phyloP scores from a whole-genome alignment of 2,888 invertebrate genomes.

The Hypolimnas misippus region DNA sequence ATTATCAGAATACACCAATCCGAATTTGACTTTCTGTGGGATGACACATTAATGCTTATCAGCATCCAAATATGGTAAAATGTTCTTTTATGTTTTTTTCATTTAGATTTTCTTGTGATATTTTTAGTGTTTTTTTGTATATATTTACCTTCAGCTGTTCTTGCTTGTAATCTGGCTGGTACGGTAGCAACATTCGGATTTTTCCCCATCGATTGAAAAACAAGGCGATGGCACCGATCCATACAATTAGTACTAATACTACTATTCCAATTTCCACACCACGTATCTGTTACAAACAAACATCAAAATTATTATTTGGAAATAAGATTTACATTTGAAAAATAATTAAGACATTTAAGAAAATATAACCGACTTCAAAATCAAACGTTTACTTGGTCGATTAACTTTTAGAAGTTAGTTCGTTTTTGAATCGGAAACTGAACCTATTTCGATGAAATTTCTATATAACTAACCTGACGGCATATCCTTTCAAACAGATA shows the following conservation, averaged over 20 bases:
- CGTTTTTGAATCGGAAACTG: no score
- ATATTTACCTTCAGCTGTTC: conserved; percentile 91
- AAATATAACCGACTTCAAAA: no score
- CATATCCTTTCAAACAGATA: neutral
- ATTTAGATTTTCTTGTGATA: neutral
- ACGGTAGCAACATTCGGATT: conserved; percentile 95
- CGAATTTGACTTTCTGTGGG: no score
- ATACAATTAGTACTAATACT: conserved; percentile 90
- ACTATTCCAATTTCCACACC: conserved; percentile 96
- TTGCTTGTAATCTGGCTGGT: conserved; percentile 95
- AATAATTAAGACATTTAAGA: no score
- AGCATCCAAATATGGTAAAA: neutral
- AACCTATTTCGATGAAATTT: no score
- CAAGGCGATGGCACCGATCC: conserved; percentile 93
- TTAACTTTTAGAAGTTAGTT: no score
- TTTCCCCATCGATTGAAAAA: conserved; percentile 96
- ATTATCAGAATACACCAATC: no score
- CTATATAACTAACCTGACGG: no score
- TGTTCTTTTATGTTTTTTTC: neutral
- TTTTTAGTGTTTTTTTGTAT: no score
- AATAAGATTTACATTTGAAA: no score
- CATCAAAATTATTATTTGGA: neutral
- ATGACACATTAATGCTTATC: no score
- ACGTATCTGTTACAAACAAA: conserved; percentile 86
- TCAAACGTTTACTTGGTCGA: no score